These are phyloP conservation scores for Hybognathus amarus DNA, from an alignment of 2,797 vertebrate genomes.

Conservation along the genomic window DNA sequence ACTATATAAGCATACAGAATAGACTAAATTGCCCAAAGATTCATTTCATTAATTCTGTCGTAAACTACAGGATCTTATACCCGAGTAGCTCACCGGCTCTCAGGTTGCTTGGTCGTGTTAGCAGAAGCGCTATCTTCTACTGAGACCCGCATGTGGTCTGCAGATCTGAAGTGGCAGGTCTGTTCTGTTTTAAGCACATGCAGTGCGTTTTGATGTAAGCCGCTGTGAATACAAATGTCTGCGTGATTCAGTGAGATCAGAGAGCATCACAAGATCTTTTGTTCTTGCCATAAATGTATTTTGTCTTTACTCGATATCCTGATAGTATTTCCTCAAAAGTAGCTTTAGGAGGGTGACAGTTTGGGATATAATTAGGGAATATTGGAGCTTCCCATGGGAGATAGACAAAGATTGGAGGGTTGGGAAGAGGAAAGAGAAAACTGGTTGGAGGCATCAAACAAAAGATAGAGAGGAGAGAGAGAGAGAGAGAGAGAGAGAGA, in stretches of 20 bases:
- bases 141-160: background rate
- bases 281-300: background rate
- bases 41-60: background rate
- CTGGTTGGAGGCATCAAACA: constrained; percentile 4
- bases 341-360: constrained; percentile 1
- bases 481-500: background rate
- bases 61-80: background rate
- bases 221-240: constrained; percentile 18
- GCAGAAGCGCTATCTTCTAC: background rate
- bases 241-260: constrained; percentile 5
- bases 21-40: background rate
- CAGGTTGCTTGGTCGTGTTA: background rate
- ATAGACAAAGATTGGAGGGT: background rate
- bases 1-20: background rate
- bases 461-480: background rate
- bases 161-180: constrained; percentile 28
- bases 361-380: constrained; percentile 52
- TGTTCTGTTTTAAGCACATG: background rate
- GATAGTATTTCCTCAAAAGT: constrained; percentile 10
- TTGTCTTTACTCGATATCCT: constrained; percentile 1
- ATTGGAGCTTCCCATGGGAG: constrained; percentile 28
- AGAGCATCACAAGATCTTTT: constrained; percentile 6
- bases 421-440: background rate
- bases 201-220: background rate
- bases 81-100: background rate